Conservation (phyloP, 1,140 invertebrate species). For the Pomacea maculata region DNA sequence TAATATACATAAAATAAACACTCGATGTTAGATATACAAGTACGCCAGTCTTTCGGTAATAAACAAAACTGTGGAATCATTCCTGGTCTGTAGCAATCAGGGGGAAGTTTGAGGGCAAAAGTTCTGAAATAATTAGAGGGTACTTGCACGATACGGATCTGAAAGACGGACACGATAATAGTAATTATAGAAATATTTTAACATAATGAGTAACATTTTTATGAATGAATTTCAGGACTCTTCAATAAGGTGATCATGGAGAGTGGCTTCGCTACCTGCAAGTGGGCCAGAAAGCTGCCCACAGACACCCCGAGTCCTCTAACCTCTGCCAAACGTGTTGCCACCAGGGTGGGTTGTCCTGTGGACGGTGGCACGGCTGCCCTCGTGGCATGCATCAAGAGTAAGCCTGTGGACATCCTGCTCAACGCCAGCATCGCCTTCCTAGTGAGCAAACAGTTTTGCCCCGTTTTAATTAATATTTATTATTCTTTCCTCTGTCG, state of each 20-base stretch:
- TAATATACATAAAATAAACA: too few relatives aligned
- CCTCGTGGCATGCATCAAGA: slow-evolving; percentile 6
- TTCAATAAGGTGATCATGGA: slow-evolving; percentile 23
- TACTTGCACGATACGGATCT: too few relatives aligned
- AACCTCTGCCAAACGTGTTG: not conserved
- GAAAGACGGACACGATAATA: too few relatives aligned
- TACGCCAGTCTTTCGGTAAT: too few relatives aligned
- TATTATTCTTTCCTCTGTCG: too few relatives aligned
- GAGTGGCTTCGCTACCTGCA: slow-evolving; percentile 19
- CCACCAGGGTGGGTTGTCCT: not conserved
- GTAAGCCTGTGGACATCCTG: not conserved
- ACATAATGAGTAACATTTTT: not conserved
- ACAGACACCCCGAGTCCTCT: not conserved
- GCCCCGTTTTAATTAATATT: too few relatives aligned
- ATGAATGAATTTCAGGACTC: slow-evolving; percentile 23
- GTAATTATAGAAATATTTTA: too few relatives aligned
- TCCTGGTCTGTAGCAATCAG: too few relatives aligned
- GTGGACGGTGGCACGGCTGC: not conserved
- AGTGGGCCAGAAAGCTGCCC: slow-evolving; percentile 6
- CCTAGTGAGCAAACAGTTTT: not conserved
- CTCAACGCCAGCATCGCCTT: not conserved
- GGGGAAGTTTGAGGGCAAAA: too few relatives aligned
- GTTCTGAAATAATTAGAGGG: too few relatives aligned
- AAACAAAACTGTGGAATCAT: not conserved
- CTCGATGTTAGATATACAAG: too few relatives aligned